phyloP scores from a whole-genome alignment of 2,113 vertebrate species.

The Microtus oregoni region DNA sequence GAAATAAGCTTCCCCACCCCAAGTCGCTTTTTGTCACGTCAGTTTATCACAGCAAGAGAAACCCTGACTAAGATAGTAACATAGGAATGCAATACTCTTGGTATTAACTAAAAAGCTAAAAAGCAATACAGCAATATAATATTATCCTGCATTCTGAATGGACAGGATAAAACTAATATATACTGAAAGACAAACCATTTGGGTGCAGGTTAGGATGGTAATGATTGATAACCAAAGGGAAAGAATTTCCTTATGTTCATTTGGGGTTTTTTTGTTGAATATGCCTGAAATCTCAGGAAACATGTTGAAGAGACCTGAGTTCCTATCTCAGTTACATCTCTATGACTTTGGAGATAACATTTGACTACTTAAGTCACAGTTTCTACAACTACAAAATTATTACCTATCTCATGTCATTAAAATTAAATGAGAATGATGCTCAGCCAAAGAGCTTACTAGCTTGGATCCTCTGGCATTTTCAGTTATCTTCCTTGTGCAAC shows the following conservation, averaged over 20 bases:
- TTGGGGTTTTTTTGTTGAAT: background rate
- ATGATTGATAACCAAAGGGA: background rate
- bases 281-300: background rate
- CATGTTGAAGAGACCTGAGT: too few species aligned
- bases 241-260: background rate
- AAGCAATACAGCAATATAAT: background rate
- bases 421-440: background rate
- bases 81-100: background rate
- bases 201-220: background rate
- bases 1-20: background rate
- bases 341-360: background rate
- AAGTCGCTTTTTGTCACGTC: background rate
- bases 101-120: background rate
- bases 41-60: background rate
- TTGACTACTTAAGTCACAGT: background rate
- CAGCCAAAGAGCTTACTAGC: background rate
- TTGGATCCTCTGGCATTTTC: background rate
- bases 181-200: background rate
- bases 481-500: background rate
- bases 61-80: background rate
- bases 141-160: background rate
- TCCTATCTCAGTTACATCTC: background rate
- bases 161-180: background rate
- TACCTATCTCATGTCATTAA: background rate
- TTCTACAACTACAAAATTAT: background rate